phyloP scores from a whole-genome alignment of 2,888 invertebrate genomes.

The Thymelicus lineola region DNA sequence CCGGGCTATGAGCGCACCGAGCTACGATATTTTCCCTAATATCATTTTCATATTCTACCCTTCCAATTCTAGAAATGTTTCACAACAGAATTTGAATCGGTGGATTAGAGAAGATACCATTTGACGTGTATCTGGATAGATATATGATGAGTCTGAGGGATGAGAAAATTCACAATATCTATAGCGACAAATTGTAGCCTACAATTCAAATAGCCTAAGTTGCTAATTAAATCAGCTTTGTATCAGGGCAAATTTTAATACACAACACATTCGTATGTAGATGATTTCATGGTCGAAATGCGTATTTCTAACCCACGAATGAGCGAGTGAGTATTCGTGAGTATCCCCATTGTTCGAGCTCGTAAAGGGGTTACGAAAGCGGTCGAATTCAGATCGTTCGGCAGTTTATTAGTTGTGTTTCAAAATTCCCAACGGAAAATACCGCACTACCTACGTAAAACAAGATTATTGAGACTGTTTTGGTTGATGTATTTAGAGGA shows the following conservation, averaged over 20 bases:
- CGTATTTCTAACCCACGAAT: too few species aligned
- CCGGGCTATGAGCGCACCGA: too few species aligned
- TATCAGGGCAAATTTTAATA: background rate
- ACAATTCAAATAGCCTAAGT: background rate
- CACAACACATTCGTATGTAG: background rate
- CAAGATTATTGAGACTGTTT: constrained; percentile 12
- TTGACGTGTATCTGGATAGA: too few species aligned
- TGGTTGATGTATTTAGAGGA: constrained; percentile 41
- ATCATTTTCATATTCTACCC: too few species aligned
- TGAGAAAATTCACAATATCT: background rate
- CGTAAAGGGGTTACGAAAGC: constrained; percentile 16
- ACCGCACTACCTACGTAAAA: constrained; percentile 16
- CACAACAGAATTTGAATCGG: too few species aligned
- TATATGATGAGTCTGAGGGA: too few species aligned
- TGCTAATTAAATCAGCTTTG: background rate
- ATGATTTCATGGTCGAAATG: background rate
- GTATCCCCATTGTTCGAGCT: constrained; percentile 10
- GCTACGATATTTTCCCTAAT: too few species aligned
- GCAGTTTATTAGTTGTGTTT: constrained; percentile 14
- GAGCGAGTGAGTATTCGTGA: background rate
- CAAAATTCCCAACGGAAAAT: constrained; percentile 7
- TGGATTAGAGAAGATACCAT: too few species aligned
- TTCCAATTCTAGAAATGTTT: too few species aligned
- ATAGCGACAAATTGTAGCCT: background rate
- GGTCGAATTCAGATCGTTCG: constrained; percentile 4